These are phyloP conservation scores for Rhagophthalmus giganteus DNA, from an alignment of 2,888 invertebrate genomes.

Conservation along the genomic window DNA sequence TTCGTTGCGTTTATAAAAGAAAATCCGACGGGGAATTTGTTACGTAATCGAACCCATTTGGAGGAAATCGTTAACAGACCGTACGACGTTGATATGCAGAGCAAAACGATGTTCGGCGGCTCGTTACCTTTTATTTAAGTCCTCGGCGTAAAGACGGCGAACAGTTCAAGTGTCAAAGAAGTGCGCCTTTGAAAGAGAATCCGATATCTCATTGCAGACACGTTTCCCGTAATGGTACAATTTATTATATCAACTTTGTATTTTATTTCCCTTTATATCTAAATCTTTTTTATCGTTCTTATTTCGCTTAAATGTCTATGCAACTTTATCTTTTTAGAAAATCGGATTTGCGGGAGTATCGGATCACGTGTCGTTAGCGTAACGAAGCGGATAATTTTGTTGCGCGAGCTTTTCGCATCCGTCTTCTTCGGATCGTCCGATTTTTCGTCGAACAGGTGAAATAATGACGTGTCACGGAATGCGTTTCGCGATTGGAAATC, in stretches of 20 bases:
- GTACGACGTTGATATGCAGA: conserved; percentile 21
- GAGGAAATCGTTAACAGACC: conserved; percentile 7
- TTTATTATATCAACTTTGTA: conserved; percentile 27
- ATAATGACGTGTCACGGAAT: background rate
- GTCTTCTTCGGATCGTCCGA: background rate
- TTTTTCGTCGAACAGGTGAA: background rate
- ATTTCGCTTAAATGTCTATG: background rate
- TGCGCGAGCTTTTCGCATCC: background rate
- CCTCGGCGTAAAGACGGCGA: conserved; percentile 15
- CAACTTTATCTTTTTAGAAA: too few relatives aligned
- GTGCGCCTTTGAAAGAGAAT: conserved; percentile 24
- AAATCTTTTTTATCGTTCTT: background rate
- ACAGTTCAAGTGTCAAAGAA: conserved; percentile 28
- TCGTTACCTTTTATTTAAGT: conserved; percentile 27
- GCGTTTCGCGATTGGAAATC: too few relatives aligned
- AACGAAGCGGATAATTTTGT: background rate
- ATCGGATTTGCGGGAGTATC: too few relatives aligned
- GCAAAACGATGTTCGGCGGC: conserved; percentile 9
- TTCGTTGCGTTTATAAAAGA: too few relatives aligned
- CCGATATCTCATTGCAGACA: conserved; percentile 28
- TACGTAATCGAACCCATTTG: too few relatives aligned
- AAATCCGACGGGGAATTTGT: too few relatives aligned
- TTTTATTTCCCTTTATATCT: conserved; percentile 15
- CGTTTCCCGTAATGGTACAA: conserved; percentile 24
- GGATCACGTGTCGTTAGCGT: background rate